Conservation (phyloP, 2,113 vertebrate species). For the Parus major region DNA sequence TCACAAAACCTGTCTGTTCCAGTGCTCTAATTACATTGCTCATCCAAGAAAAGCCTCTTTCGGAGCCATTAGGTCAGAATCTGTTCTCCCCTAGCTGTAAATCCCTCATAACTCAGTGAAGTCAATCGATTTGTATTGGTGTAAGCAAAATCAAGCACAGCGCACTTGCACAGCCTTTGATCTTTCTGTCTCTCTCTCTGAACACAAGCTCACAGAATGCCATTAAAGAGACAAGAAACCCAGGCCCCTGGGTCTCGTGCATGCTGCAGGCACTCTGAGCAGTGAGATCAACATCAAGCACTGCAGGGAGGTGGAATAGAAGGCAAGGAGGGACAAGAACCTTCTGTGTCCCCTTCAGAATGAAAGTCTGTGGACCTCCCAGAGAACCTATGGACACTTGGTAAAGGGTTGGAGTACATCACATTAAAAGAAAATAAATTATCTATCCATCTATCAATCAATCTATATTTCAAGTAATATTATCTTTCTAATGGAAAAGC, state of each 20-base stretch:
- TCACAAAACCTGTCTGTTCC: conserved; percentile 43
- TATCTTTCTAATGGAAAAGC: background rate
- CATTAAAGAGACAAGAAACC: conserved; percentile 32
- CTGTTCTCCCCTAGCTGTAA: conserved; percentile 49
- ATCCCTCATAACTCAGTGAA: conserved; percentile 53
- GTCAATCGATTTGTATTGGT: conserved; percentile 60
- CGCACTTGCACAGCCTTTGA: conserved; percentile 35
- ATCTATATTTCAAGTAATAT: background rate
- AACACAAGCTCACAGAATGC: background rate
- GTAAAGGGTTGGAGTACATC: background rate
- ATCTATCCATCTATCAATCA: background rate
- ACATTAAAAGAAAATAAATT: background rate
- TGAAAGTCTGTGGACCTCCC: background rate
- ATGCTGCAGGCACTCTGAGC: background rate
- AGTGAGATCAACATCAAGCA: background rate
- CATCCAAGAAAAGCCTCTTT: conserved; percentile 53
- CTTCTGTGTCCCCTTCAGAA: background rate
- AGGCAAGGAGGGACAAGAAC: background rate
- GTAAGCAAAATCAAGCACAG: conserved; percentile 49
- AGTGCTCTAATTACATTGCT: conserved; percentile 66
- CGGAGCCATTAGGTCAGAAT: conserved; percentile 57
- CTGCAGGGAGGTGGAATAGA: background rate
- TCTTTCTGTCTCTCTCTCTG: conserved; percentile 9
- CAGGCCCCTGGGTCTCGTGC: background rate
- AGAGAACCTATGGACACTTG: background rate